A percentile compares a stretch with the other conserved stretches of the same genome.
Conservation (phyloP, 1,140 invertebrate genomes). For the Cyrtorhinus lividipennis region DNA sequence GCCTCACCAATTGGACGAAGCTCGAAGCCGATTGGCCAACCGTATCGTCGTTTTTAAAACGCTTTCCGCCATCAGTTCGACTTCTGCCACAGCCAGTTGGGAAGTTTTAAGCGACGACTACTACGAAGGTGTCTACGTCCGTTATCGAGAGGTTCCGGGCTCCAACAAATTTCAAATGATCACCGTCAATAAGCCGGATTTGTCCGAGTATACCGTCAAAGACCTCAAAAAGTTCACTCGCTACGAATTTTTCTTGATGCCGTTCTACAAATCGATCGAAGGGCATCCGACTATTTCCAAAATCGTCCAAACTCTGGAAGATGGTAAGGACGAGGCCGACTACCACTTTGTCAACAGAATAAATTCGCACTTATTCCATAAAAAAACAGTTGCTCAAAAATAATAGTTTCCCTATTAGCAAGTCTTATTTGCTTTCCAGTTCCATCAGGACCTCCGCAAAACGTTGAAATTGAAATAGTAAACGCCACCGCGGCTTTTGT, state of each 20-base stretch:
- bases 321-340: conserved; percentile 46
- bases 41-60: conserved; percentile 66
- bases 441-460: conserved; percentile 64
- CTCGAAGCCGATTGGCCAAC: conserved; percentile 55
- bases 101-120: conserved; percentile 43
- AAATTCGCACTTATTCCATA: conserved; percentile 5
- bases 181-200: conserved; percentile 46
- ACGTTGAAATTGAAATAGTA: conserved; percentile 66
- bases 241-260: conserved; percentile 75
- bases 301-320: conserved; percentile 50
- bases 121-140: conserved; percentile 84
- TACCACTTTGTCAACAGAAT: conserved; percentile 21
- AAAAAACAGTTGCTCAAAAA: neutral
- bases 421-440: conserved; percentile 35
- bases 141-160: conserved; percentile 63
- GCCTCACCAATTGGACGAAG: conserved; percentile 62
- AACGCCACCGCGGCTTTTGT: conserved; percentile 64
- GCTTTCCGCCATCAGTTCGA: conserved; percentile 60
- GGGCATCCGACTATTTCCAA: conserved; percentile 65
- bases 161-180: conserved; percentile 48
- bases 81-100: conserved; percentile 68
- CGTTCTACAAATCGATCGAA: conserved; percentile 66
- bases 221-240: conserved; percentile 65
- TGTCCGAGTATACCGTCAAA: conserved; percentile 47
- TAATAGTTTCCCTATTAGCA: neutral